A percentile compares a stretch with the other conserved stretches of the same genome.
Evolutionary conservation across 1,140 invertebrate species (phyloP).

Genomic region (Reticulitermes speratus): DNA sequence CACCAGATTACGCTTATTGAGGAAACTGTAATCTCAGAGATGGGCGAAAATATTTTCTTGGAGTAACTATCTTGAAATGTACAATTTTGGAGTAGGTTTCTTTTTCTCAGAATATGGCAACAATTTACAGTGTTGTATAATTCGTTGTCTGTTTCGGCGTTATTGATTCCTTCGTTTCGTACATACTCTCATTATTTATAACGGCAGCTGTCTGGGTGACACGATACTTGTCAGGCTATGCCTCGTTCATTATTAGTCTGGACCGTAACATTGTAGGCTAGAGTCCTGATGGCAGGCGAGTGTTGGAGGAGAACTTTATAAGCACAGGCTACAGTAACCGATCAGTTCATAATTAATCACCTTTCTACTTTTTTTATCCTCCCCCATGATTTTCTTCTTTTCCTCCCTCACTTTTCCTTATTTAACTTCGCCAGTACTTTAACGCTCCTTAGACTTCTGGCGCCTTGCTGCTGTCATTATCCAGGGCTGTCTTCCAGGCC

Average conservation of each 20-base stretch:
- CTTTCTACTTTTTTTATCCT: background rate
- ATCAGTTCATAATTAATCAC: background rate
- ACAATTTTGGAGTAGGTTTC: background rate
- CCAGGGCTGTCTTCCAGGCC: too few species aligned
- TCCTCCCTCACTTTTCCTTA: background rate
- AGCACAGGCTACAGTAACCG: background rate
- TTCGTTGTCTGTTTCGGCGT: background rate
- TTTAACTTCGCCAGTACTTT: too few species aligned
- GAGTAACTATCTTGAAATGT: background rate
- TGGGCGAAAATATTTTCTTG: too few species aligned
- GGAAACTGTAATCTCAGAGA: too few species aligned
- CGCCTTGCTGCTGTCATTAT: too few species aligned
- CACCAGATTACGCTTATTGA: too few species aligned
- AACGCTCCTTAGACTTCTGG: too few species aligned
- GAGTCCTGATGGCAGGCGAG: too few species aligned
- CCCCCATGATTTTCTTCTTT: background rate
- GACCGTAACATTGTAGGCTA: background rate
- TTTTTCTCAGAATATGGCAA: background rate
- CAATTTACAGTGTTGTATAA: background rate
- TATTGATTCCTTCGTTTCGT: conserved; percentile 13
- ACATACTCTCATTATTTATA: background rate
- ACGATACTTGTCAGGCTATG: background rate
- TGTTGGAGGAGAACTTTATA: too few species aligned
- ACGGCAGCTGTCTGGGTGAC: background rate
- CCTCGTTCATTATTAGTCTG: background rate